Conservation (phyloP, 2,797 vertebrate genomes). For the Melanotaenia parkinsoni region DNA sequence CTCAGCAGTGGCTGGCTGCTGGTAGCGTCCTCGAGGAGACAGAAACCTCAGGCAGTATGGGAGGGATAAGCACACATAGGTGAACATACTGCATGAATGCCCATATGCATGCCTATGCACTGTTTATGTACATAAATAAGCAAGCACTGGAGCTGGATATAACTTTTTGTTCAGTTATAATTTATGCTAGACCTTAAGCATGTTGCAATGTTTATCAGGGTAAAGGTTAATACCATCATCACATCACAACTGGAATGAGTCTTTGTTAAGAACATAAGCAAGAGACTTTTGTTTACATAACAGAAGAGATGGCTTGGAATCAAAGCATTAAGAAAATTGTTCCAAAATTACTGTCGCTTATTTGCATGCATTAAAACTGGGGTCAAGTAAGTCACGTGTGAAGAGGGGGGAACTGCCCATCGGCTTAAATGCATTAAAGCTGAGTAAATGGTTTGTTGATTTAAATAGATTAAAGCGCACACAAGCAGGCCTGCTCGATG, state of each 20-base stretch:
- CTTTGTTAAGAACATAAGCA: slow-evolving; percentile 1
- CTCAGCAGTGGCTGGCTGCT: slow-evolving; percentile 67
- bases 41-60: slow-evolving; percentile 50
- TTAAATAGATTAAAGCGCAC: slow-evolving; percentile 79
- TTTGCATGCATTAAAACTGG: slow-evolving; percentile 80
- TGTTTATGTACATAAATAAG: background rate
- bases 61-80: slow-evolving; percentile 40
- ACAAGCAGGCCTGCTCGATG: slow-evolving; percentile 73
- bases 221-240: background rate
- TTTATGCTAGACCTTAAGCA: background rate
- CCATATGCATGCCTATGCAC: background rate
- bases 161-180: background rate
- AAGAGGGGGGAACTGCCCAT: slow-evolving; percentile 60
- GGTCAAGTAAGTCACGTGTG: slow-evolving; percentile 76
- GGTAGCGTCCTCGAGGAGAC: slow-evolving; percentile 63
- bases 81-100: slow-evolving; percentile 31
- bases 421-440: slow-evolving; percentile 76
- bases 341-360: slow-evolving; percentile 65
- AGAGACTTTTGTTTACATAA: slow-evolving; percentile 15
- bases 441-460: slow-evolving; percentile 82
- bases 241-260: slow-evolving; percentile 25
- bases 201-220: background rate
- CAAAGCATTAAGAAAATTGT: slow-evolving; percentile 56
- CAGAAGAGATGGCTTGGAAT: slow-evolving; percentile 22
- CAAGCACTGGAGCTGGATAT: background rate